Conservation (phyloP, 1,140 invertebrate species). For the Helicoverpa armigera region DNA sequence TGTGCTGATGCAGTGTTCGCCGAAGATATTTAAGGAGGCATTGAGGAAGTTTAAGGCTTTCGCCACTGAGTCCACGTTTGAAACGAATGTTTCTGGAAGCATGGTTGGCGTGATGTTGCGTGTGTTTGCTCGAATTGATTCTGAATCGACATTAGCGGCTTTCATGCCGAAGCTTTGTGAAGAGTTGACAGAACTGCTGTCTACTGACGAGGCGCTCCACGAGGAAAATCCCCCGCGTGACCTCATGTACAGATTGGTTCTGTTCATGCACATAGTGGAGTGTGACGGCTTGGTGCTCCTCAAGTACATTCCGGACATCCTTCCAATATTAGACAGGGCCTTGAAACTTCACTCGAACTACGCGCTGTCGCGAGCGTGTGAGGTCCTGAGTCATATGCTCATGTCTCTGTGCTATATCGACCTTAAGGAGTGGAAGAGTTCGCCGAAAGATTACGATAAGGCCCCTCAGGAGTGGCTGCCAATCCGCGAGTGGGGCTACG, state of each 20-base stretch:
- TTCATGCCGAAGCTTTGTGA: constrained; percentile 92
- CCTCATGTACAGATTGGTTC: constrained; percentile 92
- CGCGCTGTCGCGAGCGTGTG: constrained; percentile 87
- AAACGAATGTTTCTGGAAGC: constrained; percentile 93
- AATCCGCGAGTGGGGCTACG: constrained; percentile 94
- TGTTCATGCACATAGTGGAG: constrained; percentile 91
- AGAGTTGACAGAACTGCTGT: constrained; percentile 81
- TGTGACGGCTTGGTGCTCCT: constrained; percentile 89
- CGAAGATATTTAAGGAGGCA: constrained; percentile 89
- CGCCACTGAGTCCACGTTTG: constrained; percentile 91
- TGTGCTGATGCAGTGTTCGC: constrained; percentile 88
- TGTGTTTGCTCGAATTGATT: constrained; percentile 90
- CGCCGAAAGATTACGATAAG: constrained; percentile 88
- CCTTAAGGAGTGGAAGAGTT: constrained; percentile 89
- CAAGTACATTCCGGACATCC: constrained; percentile 88
- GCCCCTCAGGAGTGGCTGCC: constrained; percentile 91
- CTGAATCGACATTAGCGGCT: constrained; percentile 89
- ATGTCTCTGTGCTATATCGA: constrained; percentile 82
- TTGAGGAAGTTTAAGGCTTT: constrained; percentile 92
- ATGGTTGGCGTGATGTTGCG: constrained; percentile 91
- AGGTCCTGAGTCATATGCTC: constrained; percentile 76
- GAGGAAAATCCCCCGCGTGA: constrained; percentile 93
- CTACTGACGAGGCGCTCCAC: constrained; percentile 86
- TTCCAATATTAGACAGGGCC: constrained; percentile 88
- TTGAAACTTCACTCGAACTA: constrained; percentile 89